These are phyloP conservation scores for Myotis brandtii DNA, from an alignment of 2,113 vertebrate genomes.

Conservation along the genomic window DNA sequence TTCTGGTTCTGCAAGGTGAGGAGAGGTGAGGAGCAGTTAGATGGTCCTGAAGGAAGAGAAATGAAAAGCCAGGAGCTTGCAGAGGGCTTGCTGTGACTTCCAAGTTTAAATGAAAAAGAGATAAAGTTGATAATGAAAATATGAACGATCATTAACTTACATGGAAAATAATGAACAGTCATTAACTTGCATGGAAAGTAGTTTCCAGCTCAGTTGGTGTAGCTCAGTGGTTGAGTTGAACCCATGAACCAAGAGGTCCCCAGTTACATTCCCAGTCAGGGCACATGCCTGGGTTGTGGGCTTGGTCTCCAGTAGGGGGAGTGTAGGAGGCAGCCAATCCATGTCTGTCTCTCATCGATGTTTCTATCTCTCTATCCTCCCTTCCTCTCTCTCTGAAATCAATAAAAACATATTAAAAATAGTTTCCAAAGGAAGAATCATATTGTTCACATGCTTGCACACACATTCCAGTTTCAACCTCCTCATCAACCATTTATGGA, in stretches of 20 bases:
- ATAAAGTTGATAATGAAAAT: not conserved
- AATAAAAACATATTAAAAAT: too few relatives aligned
- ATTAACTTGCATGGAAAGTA: too few relatives aligned
- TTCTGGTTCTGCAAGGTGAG: not conserved
- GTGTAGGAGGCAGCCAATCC: too few relatives aligned
- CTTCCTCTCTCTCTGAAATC: too few relatives aligned
- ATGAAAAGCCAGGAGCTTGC: not conserved
- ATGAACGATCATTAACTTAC: not conserved
- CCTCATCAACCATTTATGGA: not conserved
- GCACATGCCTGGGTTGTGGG: too few relatives aligned
- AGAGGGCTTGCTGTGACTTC: not conserved
- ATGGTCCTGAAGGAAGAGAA: not conserved
- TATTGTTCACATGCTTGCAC: not conserved
- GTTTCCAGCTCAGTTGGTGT: too few relatives aligned
- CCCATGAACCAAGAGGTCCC: too few relatives aligned
- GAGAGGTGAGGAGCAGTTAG: not conserved
- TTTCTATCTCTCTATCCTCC: too few relatives aligned
- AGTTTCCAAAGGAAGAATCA: not conserved
- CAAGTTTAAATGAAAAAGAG: not conserved
- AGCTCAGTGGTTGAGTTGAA: too few relatives aligned
- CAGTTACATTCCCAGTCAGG: too few relatives aligned
- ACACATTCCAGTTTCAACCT: not conserved
- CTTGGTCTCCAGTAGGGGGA: too few relatives aligned
- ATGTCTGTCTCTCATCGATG: too few relatives aligned
- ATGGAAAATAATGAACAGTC: not conserved